Percentiles rank a stretch among this genome's conserved stretches.
Conservation (phyloP, 2,797 vertebrate genomes). For the Bradypodion pumilum region DNA sequence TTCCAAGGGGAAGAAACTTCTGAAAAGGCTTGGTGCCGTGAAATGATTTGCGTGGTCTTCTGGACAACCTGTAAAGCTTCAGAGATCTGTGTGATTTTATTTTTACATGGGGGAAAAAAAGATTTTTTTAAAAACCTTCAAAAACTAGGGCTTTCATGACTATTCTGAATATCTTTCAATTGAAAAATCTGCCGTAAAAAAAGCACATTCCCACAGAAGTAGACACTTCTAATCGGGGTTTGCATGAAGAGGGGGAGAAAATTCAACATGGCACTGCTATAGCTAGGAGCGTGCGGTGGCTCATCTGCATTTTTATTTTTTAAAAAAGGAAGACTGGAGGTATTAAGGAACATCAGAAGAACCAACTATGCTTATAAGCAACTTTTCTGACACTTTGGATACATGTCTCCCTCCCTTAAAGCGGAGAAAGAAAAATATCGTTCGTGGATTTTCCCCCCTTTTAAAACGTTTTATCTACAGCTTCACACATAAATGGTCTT, state of each 20-base stretch:
- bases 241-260: slow-evolving; percentile 33
- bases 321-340: slow-evolving; percentile 2
- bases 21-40: slow-evolving; percentile 91
- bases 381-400: slow-evolving; percentile 34
- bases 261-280: slow-evolving; percentile 24
- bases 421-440: slow-evolving; percentile 31
- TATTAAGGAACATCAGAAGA: slow-evolving; percentile 40
- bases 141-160: slow-evolving; percentile 85
- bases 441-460: neutral
- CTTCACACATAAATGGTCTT: slow-evolving; percentile 70
- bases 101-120: neutral
- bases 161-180: slow-evolving; percentile 65
- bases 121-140: neutral
- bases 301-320: neutral
- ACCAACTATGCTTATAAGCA: slow-evolving; percentile 25
- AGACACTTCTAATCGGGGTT: slow-evolving; percentile 52
- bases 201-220: slow-evolving; percentile 53
- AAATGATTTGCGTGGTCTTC: slow-evolving; percentile 80
- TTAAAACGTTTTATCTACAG: slow-evolving; percentile 41
- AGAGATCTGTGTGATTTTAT: slow-evolving; percentile 65
- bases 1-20: slow-evolving; percentile 94
- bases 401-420: slow-evolving; percentile 50
- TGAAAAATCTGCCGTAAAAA: slow-evolving; percentile 4
- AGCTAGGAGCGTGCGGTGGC: neutral
- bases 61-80: slow-evolving; percentile 74